Evolutionary conservation across 2,888 invertebrate species (phyloP).

Genomic region (Patella ulyssiponensis): DNA sequence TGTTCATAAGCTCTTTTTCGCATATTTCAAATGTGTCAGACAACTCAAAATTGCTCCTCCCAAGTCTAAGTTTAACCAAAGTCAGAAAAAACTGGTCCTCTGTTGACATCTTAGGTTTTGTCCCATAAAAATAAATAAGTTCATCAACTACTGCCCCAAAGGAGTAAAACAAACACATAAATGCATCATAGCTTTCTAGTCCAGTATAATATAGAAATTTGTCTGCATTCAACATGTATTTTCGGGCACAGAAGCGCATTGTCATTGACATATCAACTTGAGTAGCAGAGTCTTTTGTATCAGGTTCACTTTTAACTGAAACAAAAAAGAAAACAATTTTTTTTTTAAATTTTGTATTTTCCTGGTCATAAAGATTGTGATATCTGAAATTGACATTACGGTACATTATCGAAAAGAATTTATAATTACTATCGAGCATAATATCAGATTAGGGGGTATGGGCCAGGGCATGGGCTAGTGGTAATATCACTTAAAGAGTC

Average conservation of each 20-base stretch:
- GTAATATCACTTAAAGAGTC: too few relatives aligned
- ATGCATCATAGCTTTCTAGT: slow-evolving; percentile 14
- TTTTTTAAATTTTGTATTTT: too few relatives aligned
- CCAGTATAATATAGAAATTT: slow-evolving; percentile 21
- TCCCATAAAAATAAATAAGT: slow-evolving; percentile 24
- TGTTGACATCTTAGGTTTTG: slow-evolving; percentile 25
- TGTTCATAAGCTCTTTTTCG: slow-evolving; percentile 35
- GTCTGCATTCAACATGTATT: neutral
- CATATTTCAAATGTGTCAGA: slow-evolving; percentile 36
- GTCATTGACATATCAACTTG: neutral
- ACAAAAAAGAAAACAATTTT: neutral
- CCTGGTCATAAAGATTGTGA: too few relatives aligned
- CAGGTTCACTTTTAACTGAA: neutral
- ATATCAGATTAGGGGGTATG: too few relatives aligned
- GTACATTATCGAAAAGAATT: too few relatives aligned
- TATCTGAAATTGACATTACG: too few relatives aligned
- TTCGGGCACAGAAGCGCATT: neutral
- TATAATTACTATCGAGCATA: too few relatives aligned
- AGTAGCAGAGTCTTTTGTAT: neutral
- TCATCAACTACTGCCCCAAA: slow-evolving; percentile 20
- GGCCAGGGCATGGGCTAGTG: too few relatives aligned
- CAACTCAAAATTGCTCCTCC: slow-evolving; percentile 36
- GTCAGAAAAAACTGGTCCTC: slow-evolving; percentile 35
- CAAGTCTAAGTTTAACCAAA: slow-evolving; percentile 34
- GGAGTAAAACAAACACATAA: slow-evolving; percentile 19